Percentiles rank a stretch among this genome's conserved stretches.
Evolutionary conservation across 1,140 invertebrate species (phyloP).

Genomic region (Lasaia peninsularis): DNA sequence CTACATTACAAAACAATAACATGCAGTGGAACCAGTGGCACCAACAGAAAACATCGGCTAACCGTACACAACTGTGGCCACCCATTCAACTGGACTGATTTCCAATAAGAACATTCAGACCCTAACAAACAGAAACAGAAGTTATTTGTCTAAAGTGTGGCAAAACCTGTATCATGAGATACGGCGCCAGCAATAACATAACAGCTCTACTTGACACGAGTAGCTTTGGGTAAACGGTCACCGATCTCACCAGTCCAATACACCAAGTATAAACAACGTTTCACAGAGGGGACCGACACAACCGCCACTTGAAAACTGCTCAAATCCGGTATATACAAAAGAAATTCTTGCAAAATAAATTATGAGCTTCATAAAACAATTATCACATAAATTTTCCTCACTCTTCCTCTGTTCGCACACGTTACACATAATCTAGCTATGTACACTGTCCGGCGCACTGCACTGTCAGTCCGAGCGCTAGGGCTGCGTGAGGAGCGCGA

Average conservation of each 20-base stretch:
- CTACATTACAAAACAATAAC: slow-evolving; percentile 68
- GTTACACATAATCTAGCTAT: slow-evolving; percentile 68
- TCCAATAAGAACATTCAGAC: slow-evolving; percentile 35
- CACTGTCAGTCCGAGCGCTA: slow-evolving; percentile 31
- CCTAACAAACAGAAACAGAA: slow-evolving; percentile 23
- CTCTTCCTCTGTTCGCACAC: slow-evolving; percentile 58
- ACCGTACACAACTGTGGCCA: slow-evolving; percentile 28
- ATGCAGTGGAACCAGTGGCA: slow-evolving; percentile 44
- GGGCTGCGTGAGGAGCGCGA: slow-evolving; percentile 35
- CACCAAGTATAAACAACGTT: slow-evolving; percentile 50
- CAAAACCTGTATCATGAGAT: slow-evolving; percentile 40
- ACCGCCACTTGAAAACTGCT: slow-evolving; percentile 38
- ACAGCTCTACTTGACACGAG: slow-evolving; percentile 64
- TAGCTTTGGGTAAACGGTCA: slow-evolving; percentile 59
- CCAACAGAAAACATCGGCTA: slow-evolving; percentile 28
- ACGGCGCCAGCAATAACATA: slow-evolving; percentile 59
- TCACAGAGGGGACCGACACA: slow-evolving; percentile 59
- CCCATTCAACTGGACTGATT: slow-evolving; percentile 19
- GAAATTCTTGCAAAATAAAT: slow-evolving; percentile 73
- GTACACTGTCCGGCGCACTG: slow-evolving; percentile 45
- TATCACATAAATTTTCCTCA: slow-evolving; percentile 76
- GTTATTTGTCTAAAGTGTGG: slow-evolving; percentile 26
- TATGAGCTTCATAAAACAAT: slow-evolving; percentile 75
- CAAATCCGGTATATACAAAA: slow-evolving; percentile 65
- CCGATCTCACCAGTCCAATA: slow-evolving; percentile 51